phyloP scores from a whole-genome alignment of 2,888 invertebrate species.

The Acleris cristana region DNA sequence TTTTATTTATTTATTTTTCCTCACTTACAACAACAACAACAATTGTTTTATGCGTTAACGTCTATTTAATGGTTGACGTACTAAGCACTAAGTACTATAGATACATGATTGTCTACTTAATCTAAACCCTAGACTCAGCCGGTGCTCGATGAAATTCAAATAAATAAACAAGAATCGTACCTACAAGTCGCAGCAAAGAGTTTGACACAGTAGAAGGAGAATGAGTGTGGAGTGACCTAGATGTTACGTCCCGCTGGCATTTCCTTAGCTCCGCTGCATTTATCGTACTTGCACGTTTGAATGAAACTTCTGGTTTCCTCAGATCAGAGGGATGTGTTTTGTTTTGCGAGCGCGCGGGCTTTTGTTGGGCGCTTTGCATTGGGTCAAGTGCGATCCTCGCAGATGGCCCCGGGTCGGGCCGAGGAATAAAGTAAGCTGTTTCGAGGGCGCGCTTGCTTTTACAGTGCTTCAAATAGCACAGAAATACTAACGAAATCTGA shows the following conservation, averaged over 20 bases:
- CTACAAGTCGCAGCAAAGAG: conserved; percentile 7
- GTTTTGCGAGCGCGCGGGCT: conserved; percentile 53
- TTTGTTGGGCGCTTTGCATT: conserved; percentile 68
- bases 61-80: too few species aligned
- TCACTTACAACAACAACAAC: too few species aligned
- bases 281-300: conserved; percentile 42
- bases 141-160: not conserved
- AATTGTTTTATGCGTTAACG: too few species aligned
- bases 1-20: too few species aligned
- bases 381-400: conserved; percentile 73
- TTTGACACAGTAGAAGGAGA: conserved; percentile 35
- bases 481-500: not conserved
- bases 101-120: too few species aligned
- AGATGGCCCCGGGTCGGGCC: conserved; percentile 57
- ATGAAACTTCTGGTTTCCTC: conserved; percentile 49
- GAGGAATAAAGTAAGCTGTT: conserved; percentile 52
- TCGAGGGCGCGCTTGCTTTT: conserved; percentile 37
- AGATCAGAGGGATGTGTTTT: conserved; percentile 48
- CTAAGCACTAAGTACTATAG: too few species aligned
- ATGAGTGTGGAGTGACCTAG: conserved; percentile 52
- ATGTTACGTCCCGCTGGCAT: conserved; percentile 45
- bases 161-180: conserved; percentile 17
- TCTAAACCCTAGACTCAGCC: too few species aligned
- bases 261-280: conserved; percentile 43
- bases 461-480: conserved; percentile 12